Percentiles rank a stretch among this genome's conserved stretches.
Evolutionary conservation across 2,888 invertebrate genomes (phyloP).

Genomic region (Pelosia muscerda): DNA sequence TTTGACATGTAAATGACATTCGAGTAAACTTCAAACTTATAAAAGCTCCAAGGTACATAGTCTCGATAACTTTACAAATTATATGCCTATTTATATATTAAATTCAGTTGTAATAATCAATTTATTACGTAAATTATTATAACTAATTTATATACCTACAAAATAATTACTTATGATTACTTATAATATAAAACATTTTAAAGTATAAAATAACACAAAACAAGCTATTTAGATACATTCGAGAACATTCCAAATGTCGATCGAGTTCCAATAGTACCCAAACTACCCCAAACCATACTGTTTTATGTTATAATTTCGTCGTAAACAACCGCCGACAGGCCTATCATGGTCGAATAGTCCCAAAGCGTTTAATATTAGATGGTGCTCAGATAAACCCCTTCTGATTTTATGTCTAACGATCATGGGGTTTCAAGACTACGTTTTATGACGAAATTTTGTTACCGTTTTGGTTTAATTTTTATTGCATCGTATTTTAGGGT

Average conservation of each 20-base stretch:
- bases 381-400: conserved; percentile 37
- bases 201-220: no score
- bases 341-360: conserved; percentile 53
- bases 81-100: no score
- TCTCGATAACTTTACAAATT: no score
- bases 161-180: no score
- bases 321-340: conserved; percentile 64
- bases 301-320: conserved; percentile 67
- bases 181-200: no score
- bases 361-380: conserved; percentile 54
- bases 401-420: conserved; percentile 44
- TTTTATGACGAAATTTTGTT: conserved; percentile 34
- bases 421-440: conserved; percentile 31
- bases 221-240: neutral
- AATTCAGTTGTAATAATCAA: no score
- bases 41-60: no score
- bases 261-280: conserved; percentile 43
- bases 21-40: no score
- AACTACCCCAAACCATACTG: conserved; percentile 41
- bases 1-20: no score
- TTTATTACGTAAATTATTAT: no score
- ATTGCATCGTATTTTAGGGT: conserved; percentile 17
- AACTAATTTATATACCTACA: no score
- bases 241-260: conserved; percentile 18
- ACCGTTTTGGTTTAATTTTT: conserved; percentile 34